These are phyloP conservation scores for Pantherophis vulpinus DNA, from an alignment of 2,797 vertebrate genomes.

Conservation along the genomic window DNA sequence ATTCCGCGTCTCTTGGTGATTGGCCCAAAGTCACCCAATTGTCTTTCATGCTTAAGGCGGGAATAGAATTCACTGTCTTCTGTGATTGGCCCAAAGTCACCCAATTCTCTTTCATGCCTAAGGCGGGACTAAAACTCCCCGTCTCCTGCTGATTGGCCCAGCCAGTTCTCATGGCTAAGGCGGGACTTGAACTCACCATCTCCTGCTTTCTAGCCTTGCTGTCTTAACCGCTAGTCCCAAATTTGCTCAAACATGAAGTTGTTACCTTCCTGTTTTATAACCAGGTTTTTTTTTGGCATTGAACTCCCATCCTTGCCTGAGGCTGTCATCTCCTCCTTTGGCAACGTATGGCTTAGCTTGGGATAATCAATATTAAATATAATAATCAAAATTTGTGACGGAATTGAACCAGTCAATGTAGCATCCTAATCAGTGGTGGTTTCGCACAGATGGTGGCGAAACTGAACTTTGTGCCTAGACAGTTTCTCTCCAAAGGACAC, in stretches of 20 bases:
- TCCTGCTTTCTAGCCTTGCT: background rate
- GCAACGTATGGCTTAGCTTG: background rate
- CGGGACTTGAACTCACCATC: background rate
- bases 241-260: background rate
- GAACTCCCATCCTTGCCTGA: background rate
- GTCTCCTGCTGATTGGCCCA: too few species aligned
- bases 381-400: background rate
- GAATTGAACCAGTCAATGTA: background rate
- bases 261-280: background rate
- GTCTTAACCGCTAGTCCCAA: background rate
- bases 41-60: background rate
- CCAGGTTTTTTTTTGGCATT: background rate
- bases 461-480: background rate
- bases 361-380: background rate
- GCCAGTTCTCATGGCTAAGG: accelerated
- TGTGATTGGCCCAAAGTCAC: too few species aligned
- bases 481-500: background rate
- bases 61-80: too few species aligned
- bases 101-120: too few species aligned
- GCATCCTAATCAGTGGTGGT: background rate
- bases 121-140: too few species aligned
- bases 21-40: background rate
- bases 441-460: background rate
- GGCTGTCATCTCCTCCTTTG: background rate
- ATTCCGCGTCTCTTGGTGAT: too few species aligned